Evolutionary conservation across 2,888 invertebrate genomes (phyloP).

Genomic region (Acrobasis repandana): DNA sequence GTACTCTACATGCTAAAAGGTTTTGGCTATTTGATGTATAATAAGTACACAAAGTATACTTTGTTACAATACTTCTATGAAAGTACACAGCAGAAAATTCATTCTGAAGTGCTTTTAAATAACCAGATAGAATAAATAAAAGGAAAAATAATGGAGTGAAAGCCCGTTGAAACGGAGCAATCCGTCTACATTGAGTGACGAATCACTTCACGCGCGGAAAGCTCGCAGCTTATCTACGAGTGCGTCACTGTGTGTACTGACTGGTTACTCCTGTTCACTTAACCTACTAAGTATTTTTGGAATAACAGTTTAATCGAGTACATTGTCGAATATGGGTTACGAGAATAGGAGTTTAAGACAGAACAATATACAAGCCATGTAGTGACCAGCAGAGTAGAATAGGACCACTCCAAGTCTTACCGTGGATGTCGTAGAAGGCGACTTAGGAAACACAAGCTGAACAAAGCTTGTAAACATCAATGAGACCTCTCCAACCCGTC

Average conservation of each 20-base stretch:
- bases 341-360: neutral
- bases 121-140: conserved; percentile 29
- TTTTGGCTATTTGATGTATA: no score
- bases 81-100: neutral
- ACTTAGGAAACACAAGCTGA: no score
- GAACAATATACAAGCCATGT: no score
- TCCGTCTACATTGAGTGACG: conserved; percentile 41
- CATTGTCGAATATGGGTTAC: neutral
- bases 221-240: conserved; percentile 36
- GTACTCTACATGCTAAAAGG: no score
- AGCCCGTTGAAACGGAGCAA: conserved; percentile 34
- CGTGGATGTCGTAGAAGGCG: no score
- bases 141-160: conserved; percentile 31
- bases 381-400: no score
- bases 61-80: no score
- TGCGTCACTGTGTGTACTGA: conserved; percentile 21
- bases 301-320: neutral
- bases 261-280: neutral
- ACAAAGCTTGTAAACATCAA: no score
- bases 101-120: neutral
- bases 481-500: no score
- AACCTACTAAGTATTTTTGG: neutral
- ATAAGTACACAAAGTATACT: no score
- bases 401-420: no score
- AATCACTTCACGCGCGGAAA: conserved; percentile 35